phyloP scores from a whole-genome alignment of 2,113 vertebrate species.

The Cavia porcellus region DNA sequence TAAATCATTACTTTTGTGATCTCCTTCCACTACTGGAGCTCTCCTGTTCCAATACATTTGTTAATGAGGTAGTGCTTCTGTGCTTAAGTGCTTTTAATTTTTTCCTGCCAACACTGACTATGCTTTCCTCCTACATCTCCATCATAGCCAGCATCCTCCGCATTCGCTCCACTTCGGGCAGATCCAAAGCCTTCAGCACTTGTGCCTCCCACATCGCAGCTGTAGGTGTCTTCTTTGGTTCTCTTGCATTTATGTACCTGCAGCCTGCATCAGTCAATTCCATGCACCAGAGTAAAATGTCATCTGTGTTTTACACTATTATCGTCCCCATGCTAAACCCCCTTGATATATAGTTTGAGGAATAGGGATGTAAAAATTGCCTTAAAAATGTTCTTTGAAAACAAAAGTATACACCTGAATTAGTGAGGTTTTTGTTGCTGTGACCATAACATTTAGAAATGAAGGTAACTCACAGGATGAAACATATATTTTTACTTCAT shows the following conservation, averaged over 20 bases:
- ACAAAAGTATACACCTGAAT: not conserved
- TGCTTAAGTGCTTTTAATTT: too few relatives aligned
- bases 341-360: not conserved
- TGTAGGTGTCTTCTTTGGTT: not conserved
- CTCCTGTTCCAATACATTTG: too few relatives aligned
- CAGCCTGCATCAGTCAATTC: not conserved
- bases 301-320: not conserved
- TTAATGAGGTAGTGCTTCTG: too few relatives aligned
- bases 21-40: too few relatives aligned
- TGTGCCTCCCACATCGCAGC: not conserved
- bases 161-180: not conserved
- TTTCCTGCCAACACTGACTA: too few relatives aligned
- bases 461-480: not conserved
- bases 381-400: not conserved
- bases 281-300: not conserved
- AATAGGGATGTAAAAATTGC: conserved; percentile 16
- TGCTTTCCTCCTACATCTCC: too few relatives aligned
- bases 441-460: not conserved
- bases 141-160: not conserved
- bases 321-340: conserved; percentile 1
- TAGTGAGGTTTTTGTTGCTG: not conserved
- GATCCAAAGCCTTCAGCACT: not conserved
- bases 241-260: conserved; percentile 5
- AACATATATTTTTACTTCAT: not conserved
- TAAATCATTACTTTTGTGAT: too few relatives aligned